Base-by-base conservation (phyloP, 2,113 vertebrate species). In the Pelobates fuscus region DNA sequence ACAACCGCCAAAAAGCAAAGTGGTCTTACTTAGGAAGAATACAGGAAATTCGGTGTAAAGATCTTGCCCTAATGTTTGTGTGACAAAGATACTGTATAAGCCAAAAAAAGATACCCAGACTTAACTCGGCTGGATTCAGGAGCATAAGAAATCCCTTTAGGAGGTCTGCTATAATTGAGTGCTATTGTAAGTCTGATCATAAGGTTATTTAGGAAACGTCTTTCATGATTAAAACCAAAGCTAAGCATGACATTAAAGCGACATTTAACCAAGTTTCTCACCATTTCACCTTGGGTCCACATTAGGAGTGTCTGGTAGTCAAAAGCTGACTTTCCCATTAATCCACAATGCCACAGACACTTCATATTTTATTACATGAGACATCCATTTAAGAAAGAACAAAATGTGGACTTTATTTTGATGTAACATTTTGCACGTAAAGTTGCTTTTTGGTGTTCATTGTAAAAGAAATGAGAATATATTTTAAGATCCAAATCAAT, bases 291-390 rank as follows among this genome's bases (percentile, higher is more conserved):
- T 82, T 82, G 14, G 12, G 52, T 82, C 65, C 44, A 71, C 69
- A 71, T 71, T 46, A 71, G 37, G 37, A 61, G 57, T 27, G 69
- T 61, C 57, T 71, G 69, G 58, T 79, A 11, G 8, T 61, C 79
- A 78, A 83, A 37, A 69, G 3, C 79, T 26, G 75, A 70, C 46
- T 65, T 43, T 67, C 71, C 61, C 79, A 80, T 67, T 0, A 80
- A 77, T 79, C 57, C 74, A 74, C 77, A 80, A 59, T 66, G 83
- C 71, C 76, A 76, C 32, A 67, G 77, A 23, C 20, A 71, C 54
- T 2, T 62, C 70, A 81, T 64, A 79, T 59, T 37, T 32, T 59
- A 41, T n/a, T n/a, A n/a, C n/a, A n/a, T n/a, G 20, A 37, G 32
- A 10, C 32, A 37, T 37, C 32, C 32, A 37, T 37, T 6, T 37